Evolutionary conservation across 2,113 vertebrate species (phyloP).

Genomic region (Erythrocebus patas): DNA sequence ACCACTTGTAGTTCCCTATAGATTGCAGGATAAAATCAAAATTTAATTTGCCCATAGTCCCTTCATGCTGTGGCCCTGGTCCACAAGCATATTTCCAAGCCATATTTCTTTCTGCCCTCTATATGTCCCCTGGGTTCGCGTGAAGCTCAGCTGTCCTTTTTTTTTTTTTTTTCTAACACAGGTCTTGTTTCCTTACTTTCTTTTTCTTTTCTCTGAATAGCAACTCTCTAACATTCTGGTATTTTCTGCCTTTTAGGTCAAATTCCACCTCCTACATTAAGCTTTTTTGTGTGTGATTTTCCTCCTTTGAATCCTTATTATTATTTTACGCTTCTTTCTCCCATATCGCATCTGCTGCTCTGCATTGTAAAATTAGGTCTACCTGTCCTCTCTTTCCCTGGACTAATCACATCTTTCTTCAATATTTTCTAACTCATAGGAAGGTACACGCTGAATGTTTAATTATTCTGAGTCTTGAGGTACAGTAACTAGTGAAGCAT

Average conservation of each 20-base stretch:
- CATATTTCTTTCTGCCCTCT: not conserved
- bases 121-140: not conserved
- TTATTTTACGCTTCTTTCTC: not conserved
- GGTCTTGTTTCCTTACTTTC: not conserved
- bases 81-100: not conserved
- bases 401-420: not conserved
- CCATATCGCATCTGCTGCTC: not conserved
- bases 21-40: not conserved
- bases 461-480: slow-evolving; percentile 7
- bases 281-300: not conserved
- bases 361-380: not conserved
- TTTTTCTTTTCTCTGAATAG: slow-evolving; percentile 13
- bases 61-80: not conserved
- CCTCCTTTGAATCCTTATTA: not conserved
- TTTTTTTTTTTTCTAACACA: not conserved
- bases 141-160: not conserved
- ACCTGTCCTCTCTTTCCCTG: not conserved
- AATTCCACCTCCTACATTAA: not conserved
- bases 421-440: not conserved
- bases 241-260: not conserved
- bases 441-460: not conserved
- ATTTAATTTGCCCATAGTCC: not conserved
- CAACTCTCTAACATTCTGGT: not conserved
- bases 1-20: not conserved
- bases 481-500: not conserved